phyloP scores from a whole-genome alignment of 2,888 invertebrate genomes.

The Caenorhabditis sinica region DNA sequence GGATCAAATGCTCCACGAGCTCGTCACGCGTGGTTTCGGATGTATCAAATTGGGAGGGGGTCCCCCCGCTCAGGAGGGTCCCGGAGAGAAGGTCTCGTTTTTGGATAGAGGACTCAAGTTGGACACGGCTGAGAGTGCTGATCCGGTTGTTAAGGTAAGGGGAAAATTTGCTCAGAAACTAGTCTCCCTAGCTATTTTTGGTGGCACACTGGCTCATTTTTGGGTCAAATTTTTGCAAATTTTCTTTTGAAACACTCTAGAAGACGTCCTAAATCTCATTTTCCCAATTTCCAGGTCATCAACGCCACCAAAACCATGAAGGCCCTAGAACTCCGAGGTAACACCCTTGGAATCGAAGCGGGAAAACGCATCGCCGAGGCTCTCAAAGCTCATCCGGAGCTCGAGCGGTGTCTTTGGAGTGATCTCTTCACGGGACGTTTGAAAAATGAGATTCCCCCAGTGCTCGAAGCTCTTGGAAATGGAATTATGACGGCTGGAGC shows the following conservation, averaged over 20 bases:
- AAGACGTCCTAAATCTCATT: not conserved
- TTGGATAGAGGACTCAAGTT: slow-evolving; percentile 65
- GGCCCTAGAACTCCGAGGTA: slow-evolving; percentile 74
- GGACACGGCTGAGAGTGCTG: slow-evolving; percentile 64
- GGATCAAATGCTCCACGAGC: slow-evolving; percentile 33
- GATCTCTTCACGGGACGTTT: slow-evolving; percentile 97
- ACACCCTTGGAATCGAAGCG: slow-evolving; percentile 78
- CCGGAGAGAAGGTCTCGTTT: slow-evolving; percentile 50
- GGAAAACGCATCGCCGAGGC: slow-evolving; percentile 71
- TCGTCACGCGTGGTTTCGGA: slow-evolving; percentile 53
- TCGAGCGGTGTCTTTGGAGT: slow-evolving; percentile 90
- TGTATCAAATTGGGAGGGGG: slow-evolving; percentile 28
- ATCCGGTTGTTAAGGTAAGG: slow-evolving; percentile 64
- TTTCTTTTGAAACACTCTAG: too few species aligned
- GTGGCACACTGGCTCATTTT: too few species aligned
- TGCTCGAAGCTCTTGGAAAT: slow-evolving; percentile 88
- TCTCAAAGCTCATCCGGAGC: slow-evolving; percentile 59
- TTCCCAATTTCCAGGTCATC: slow-evolving; percentile 35
- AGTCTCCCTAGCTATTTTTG: too few species aligned
- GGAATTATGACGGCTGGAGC: slow-evolving; percentile 91
- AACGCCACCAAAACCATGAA: slow-evolving; percentile 47
- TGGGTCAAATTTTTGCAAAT: too few species aligned
- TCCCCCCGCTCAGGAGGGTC: not conserved
- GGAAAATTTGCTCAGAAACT: too few species aligned
- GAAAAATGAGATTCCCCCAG: slow-evolving; percentile 95